Conservation (phyloP, 2,797 vertebrate genomes). For the Simalia tracyae region DNA sequence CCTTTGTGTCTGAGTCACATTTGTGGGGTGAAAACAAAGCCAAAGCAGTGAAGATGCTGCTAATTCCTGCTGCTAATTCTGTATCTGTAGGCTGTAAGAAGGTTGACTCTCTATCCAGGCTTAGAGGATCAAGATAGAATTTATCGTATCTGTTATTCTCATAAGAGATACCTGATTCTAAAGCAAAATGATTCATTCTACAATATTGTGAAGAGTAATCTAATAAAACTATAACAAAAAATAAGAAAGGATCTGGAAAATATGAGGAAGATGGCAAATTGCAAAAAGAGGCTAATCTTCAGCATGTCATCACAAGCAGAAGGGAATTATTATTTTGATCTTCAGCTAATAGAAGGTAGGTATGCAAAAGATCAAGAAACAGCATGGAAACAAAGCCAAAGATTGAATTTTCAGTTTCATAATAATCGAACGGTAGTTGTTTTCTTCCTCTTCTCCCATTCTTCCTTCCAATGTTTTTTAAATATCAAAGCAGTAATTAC, state of each 20-base stretch:
- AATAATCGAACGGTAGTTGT: background rate
- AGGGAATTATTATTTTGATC: background rate
- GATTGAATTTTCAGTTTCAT: background rate
- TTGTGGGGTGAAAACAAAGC: too few relatives aligned
- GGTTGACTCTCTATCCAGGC: too few relatives aligned
- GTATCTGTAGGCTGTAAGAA: too few relatives aligned
- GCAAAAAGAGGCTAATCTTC: too few relatives aligned
- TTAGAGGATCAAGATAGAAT: background rate
- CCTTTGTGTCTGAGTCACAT: too few relatives aligned
- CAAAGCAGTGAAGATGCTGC: too few relatives aligned
- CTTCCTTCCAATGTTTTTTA: background rate
- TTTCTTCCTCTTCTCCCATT: background rate
- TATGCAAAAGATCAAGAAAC: background rate
- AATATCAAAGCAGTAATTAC: background rate
- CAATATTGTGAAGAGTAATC: background rate
- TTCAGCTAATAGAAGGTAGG: background rate
- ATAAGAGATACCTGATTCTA: background rate
- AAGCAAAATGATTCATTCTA: background rate
- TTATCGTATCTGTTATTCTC: background rate
- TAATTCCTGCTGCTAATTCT: too few relatives aligned
- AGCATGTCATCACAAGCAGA: background rate
- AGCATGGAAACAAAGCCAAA: background rate
- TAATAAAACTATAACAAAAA: background rate
- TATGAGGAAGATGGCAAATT: background rate
- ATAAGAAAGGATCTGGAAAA: background rate